Evolutionary conservation across 2,113 vertebrate species (phyloP), one percentile per base, ranked within the genome.

Genomic region (Taurulus bubalis): DNA sequence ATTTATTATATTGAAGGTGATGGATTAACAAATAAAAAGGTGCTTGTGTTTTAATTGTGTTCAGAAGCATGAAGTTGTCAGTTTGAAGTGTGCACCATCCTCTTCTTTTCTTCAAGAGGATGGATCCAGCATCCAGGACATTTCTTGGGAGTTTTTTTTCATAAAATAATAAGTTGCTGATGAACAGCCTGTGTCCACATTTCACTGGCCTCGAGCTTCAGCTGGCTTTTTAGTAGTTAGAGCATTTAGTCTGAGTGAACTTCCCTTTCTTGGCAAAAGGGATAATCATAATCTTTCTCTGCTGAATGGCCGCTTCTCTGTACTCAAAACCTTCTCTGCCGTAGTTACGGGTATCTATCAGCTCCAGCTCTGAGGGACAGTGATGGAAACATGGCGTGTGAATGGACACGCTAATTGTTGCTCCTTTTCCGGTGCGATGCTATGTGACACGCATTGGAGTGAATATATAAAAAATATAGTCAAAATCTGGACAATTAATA

Each of bases 241-340:
- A 8, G 6, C 20, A 38, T 71, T 66, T 32, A 32, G 53, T 28
- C 30, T 45, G 32, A 32, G 32, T 60, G 32, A 22, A 30, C 60
- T 22, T 49, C 14, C 18, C 11, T 83, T 56, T 58, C 30, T 55
- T 47, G 40, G 47, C 45, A 53, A 69, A 65, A n/a, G 12, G 22
- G 2, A 2, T 0, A 22, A 9, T 67, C 28, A 18, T 63, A 36
- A 71, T 86, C 58, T 36, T 28, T 79, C 53, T 71, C 14, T 69
- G 42, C n/a, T 85, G 40, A 80, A 64, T 36, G 10, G 16, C 18
- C 16, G 38, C 75, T 70, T 18, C 8, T 64, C 60, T 40, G 28
- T 79, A 62, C 82, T 58, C 55, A 18, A 78, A 62, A 42, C 8
- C 20, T 36, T 65, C n/a, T 20, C 9, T 42, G 38, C 56, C 26